phyloP scores from a whole-genome alignment of 1,140 invertebrate species.

The Lutraria rhynchaena region DNA sequence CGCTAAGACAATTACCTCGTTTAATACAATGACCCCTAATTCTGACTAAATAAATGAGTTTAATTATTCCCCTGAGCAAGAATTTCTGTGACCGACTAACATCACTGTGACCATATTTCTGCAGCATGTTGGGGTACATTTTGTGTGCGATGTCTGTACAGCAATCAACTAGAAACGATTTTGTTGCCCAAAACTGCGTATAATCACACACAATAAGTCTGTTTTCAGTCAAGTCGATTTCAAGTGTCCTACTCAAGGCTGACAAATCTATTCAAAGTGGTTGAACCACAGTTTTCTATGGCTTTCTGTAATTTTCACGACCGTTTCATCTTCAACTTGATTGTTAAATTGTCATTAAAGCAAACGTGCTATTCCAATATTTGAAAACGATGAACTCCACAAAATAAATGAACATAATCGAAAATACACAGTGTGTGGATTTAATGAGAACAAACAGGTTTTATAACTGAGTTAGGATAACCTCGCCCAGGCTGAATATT shows the following conservation, averaged over 20 bases:
- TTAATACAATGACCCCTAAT: constrained; percentile 24
- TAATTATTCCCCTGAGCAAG: constrained; percentile 35
- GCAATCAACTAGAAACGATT: not conserved
- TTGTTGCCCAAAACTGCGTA: constrained; percentile 25
- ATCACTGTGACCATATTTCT: too few relatives aligned
- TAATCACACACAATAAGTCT: constrained; percentile 39
- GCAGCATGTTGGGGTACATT: too few relatives aligned
- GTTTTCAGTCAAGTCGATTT: constrained; percentile 39
- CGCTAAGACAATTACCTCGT: constrained; percentile 41
- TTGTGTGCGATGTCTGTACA: too few relatives aligned
- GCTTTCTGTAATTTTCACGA: constrained; percentile 35
- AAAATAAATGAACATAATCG: constrained; percentile 23
- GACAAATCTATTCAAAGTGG: constrained; percentile 54
- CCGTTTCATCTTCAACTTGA: constrained; percentile 6
- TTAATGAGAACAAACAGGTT: too few relatives aligned
- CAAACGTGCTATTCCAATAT: constrained; percentile 46
- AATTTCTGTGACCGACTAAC: not conserved
- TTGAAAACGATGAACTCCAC: constrained; percentile 13
- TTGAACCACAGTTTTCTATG: constrained; percentile 20
- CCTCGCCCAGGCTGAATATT: too few relatives aligned
- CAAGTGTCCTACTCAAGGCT: constrained; percentile 50
- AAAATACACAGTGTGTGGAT: too few relatives aligned
- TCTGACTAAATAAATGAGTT: constrained; percentile 1
- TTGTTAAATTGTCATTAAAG: constrained; percentile 47
- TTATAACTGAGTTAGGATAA: too few relatives aligned